Conservation (phyloP, 2,888 invertebrate genomes). For the Pseudococcus jackbeardsleyi region DNA sequence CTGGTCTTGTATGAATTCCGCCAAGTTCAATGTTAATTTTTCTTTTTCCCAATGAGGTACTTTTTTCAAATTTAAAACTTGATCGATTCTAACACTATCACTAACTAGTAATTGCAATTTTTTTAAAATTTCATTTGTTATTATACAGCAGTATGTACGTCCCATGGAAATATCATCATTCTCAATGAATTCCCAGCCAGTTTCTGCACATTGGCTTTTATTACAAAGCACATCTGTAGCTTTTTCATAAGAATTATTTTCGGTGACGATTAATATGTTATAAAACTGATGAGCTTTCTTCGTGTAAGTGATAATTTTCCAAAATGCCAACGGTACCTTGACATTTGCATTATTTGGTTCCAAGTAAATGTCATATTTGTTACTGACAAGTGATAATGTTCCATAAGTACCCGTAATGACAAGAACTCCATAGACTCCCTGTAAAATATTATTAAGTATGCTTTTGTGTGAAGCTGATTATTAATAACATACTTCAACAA, state of each 20-base stretch:
- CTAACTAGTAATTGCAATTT: background rate
- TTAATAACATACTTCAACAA: background rate
- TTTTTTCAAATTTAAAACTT: background rate
- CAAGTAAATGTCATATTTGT: background rate
- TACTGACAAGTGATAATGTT: background rate
- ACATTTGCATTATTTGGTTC: background rate
- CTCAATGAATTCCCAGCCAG: background rate
- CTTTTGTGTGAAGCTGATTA: too few species aligned
- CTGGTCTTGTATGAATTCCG: background rate
- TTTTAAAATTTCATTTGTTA: background rate
- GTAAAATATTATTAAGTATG: background rate
- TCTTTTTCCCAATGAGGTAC: background rate
- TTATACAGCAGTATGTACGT: background rate
- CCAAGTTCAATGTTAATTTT: background rate
- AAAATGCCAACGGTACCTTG: conserved; percentile 4
- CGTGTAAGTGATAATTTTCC: background rate
- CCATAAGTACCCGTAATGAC: background rate
- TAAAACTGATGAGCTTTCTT: background rate
- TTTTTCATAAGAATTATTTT: background rate
- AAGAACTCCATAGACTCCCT: background rate
- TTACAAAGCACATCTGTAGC: background rate
- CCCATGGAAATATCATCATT: background rate
- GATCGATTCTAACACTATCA: background rate
- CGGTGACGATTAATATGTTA: background rate
- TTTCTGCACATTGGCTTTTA: background rate